Base-by-base conservation (phyloP, 2,888 invertebrate genomes). In the Tipula vernalis region DNA sequence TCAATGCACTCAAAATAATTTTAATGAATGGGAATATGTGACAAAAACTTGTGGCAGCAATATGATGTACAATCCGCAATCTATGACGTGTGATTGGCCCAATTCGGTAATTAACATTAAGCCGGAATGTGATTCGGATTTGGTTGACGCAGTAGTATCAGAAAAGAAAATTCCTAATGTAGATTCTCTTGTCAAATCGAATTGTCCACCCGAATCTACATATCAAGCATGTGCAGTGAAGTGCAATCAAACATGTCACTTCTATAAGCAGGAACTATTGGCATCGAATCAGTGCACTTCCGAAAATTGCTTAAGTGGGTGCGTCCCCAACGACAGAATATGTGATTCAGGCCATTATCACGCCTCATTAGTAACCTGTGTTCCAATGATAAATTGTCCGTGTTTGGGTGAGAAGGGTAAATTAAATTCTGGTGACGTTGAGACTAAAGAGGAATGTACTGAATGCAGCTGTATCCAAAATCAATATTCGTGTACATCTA, bases 241-340 rank as follows among this genome's bases (percentile, higher is more conserved):
- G 10, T 97, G 97, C 90, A 93, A 94, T 88, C 93, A 93, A 87
- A 91, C 96, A 0, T 97, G 97, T 89, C 92, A 94, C 86, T 94
- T 94, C 89, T 96, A 94, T 90, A 92, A 36, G 2, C 39, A 39
- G 12, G 10, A 42, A 13, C 44, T 85, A 18, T 18, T 85, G 12
- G n/a, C 4, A 85, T 12, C 39, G 10, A 86, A 86, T 10, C 3
- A 86, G 13, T 71, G 71, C 4, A 28, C 71, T 28, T 10, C 12
- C 10, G 41, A 91, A 44, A 89, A 90, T 44, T 91, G 91, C 87
- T 89, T 90, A 85, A 88, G 89, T 0, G 91, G 91, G 3, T 91
- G 91, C 88, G 90, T 91, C 0, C 89, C 90, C 91, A 92, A 88
- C 89, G 92, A 89, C 89, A 90, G 84, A 87, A 90, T 88, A 85